Base-by-base conservation (phyloP, 2,888 invertebrate genomes). In the Tetramorium bicarinatum region DNA sequence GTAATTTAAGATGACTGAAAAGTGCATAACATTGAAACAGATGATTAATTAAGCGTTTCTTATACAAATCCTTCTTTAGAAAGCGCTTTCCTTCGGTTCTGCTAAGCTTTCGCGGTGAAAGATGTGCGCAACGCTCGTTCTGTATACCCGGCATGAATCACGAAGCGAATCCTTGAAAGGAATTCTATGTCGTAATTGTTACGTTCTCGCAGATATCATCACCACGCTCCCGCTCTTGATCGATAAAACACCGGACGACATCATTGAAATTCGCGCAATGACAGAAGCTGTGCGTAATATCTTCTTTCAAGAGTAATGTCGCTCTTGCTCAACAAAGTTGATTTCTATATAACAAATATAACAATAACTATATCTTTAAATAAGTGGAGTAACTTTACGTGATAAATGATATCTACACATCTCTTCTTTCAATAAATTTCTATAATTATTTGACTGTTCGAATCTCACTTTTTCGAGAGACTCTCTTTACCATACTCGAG, bases 161-260 rank as follows among this genome's bases (percentile, higher is more conserved):
- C 21, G 54, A 71, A 71, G 71, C 34, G 44, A 79, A 79, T 79
- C 79, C 71, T 71, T 79, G 71, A 79, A 62, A 79, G 79, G 79
- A 71, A 79, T 79, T 79, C 79, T 71, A 71, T 79, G 79, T 71
- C 56, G 79, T 79, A 79, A 79, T 79, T 79, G 56, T 79, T 71
- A 56, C 71, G 44, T 71, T 79, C 79, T 44, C 44, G 18, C 44
- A 56, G 44, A 71, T 79, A 79, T 79, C 71, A 79, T 79, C 71
- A 56, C 29, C 77, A 56, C 69, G 13, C 29, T 44, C 13, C 18
- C 4, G n/a, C 67, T 54, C n/a, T n/a, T 29, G 56, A 34, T 79
- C 79, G 71, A 79, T 79, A 79, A n/a, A 62, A 79, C 29, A 29
- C 44, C 38, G n/a, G 3, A 49, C 34, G 47, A 76, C 18, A 38